Evolutionary conservation across 2,797 vertebrate species (phyloP).

Genomic region (Poeciliopsis presidionis): DNA sequence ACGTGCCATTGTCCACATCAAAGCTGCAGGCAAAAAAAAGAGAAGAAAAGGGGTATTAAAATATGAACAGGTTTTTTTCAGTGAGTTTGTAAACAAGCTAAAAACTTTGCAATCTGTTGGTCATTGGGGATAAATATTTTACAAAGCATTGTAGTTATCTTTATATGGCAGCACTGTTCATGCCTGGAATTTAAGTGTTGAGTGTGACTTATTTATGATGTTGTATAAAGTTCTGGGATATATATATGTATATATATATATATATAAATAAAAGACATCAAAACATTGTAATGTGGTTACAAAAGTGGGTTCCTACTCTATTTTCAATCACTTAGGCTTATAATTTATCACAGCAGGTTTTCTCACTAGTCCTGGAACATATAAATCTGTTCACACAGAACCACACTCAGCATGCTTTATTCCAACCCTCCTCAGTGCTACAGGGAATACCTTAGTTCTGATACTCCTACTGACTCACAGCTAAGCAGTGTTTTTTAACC

Average conservation of each 20-base stretch:
- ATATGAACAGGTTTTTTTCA: background rate
- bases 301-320: background rate
- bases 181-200: background rate
- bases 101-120: background rate
- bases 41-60: background rate
- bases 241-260: background rate
- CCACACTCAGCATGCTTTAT: background rate
- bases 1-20: constrained; percentile 99
- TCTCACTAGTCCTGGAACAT: constrained; percentile 11
- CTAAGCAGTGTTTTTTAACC: constrained; percentile 36
- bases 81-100: background rate
- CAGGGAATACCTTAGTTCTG: constrained; percentile 44
- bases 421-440: constrained; percentile 13
- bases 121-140: background rate
- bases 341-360: constrained; percentile 16
- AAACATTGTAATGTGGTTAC: background rate
- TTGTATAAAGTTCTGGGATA: background rate
- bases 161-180: background rate
- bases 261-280: background rate
- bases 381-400: background rate
- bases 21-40: constrained; percentile 81
- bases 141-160: background rate
- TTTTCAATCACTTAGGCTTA: constrained; percentile 14
- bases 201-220: background rate
- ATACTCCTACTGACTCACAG: constrained; percentile 41